phyloP scores from a whole-genome alignment of 2,113 vertebrate species.

The Grantiella picta region DNA sequence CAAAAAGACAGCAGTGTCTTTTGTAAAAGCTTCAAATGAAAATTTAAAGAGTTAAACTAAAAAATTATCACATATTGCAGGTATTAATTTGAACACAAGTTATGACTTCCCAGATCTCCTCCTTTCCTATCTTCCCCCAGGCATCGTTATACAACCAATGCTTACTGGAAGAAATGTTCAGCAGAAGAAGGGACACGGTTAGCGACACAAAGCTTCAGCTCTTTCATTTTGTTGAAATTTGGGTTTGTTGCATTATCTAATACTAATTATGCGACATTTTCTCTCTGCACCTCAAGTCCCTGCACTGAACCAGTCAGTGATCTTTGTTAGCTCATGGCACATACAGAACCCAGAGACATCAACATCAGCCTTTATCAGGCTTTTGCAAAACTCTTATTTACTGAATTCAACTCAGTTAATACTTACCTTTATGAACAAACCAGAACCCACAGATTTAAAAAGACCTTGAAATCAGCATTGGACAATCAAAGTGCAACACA shows the following conservation, averaged over 20 bases:
- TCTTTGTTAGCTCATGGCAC: neutral
- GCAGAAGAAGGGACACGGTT: neutral
- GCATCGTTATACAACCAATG: neutral
- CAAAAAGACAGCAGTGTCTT: neutral
- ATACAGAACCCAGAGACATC: neutral
- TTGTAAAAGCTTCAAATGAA: neutral
- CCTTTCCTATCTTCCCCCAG: neutral
- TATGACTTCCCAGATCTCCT: neutral
- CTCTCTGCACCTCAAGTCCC: neutral
- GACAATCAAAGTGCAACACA: neutral
- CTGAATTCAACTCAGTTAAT: neutral
- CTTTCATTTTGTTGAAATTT: neutral
- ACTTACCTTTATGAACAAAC: conserved; percentile 37
- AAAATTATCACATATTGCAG: neutral
- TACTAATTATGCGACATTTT: neutral
- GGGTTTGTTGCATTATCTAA: neutral
- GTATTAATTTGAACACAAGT: neutral
- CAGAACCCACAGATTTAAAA: neutral
- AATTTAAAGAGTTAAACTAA: neutral
- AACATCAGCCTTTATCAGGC: neutral
- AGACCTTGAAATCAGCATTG: neutral
- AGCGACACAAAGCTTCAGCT: neutral
- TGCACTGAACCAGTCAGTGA: neutral
- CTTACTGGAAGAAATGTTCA: neutral
- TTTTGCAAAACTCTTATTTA: neutral